These are phyloP conservation scores for Anodontia alba DNA, from an alignment of 2,888 invertebrate genomes.

Conservation along the genomic window DNA sequence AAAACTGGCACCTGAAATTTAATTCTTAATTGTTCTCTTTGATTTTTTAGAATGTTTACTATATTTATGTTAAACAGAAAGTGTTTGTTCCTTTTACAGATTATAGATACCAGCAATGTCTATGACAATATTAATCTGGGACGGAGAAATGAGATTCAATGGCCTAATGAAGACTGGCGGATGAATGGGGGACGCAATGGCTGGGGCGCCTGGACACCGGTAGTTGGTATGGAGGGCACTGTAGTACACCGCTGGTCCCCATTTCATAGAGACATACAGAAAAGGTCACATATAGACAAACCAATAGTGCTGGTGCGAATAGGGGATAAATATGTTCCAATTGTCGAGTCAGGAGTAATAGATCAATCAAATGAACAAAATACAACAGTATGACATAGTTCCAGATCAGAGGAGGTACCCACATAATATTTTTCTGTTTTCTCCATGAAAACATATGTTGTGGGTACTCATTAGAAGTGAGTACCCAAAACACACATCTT, in stretches of 20 bases:
- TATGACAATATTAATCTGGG: conserved; percentile 97
- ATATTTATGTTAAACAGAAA: no score
- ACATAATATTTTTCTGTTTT: no score
- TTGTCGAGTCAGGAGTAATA: conserved; percentile 93
- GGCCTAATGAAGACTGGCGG: conserved; percentile 96
- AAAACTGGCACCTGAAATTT: no score
- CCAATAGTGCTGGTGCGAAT: conserved; percentile 96
- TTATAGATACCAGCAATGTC: conserved; percentile 87
- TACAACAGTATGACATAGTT: conserved; percentile 8
- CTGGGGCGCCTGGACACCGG: conserved; percentile 96
- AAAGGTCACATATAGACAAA: conserved; percentile 96
- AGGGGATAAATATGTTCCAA: conserved; percentile 96
- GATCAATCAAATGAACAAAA: conserved; percentile 54
- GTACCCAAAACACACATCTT: no score
- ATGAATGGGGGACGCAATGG: conserved; percentile 93
- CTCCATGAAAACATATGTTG: no score
- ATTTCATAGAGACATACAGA: conserved; percentile 94
- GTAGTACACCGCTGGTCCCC: conserved; percentile 98
- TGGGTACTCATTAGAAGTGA: no score
- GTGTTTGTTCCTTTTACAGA: no score
- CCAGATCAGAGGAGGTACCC: no score
- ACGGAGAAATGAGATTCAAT: conserved; percentile 95
- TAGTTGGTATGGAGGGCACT: conserved; percentile 95
- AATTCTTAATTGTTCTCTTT: no score
- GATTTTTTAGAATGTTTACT: no score